phyloP scores from a whole-genome alignment of 2,888 invertebrate genomes.

The Torymus auratus region DNA sequence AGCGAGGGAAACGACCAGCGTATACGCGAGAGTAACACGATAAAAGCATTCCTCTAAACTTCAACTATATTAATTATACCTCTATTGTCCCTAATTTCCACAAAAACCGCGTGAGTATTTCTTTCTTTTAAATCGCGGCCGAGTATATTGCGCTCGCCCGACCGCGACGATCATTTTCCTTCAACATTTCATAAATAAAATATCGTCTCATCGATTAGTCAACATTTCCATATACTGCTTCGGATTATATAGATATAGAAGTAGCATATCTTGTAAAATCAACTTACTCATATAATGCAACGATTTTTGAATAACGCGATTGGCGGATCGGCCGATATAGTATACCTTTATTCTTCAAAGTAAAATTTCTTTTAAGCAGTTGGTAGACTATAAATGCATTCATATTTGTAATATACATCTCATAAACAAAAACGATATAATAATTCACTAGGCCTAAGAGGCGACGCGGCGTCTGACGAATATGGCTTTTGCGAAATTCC shows the following conservation, averaged over 20 bases:
- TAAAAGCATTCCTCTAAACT: conserved; percentile 43
- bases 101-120: conserved; percentile 44
- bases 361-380: conserved; percentile 62
- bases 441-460: conserved; percentile 75
- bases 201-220: conserved; percentile 22
- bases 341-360: conserved; percentile 46
- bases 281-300: conserved; percentile 46
- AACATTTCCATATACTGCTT: conserved; percentile 24
- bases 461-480: conserved; percentile 68
- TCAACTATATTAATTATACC: conserved; percentile 11
- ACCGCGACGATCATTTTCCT: conserved; percentile 1
- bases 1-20: conserved; percentile 53
- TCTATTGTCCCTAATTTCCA: conserved; percentile 25
- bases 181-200: conserved; percentile 39
- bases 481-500: conserved; percentile 12
- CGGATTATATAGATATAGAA: conserved; percentile 27
- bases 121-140: background rate
- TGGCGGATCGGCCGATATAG: conserved; percentile 59
- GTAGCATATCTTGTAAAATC: conserved; percentile 28
- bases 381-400: conserved; percentile 72
- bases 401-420: conserved; percentile 66
- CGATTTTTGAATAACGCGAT: conserved; percentile 44
- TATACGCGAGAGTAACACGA: conserved; percentile 33
- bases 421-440: conserved; percentile 64
- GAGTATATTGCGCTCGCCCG: background rate